Evolutionary conservation across 2,113 vertebrate genomes (phyloP).

Genomic region (Chaetura pelagica): DNA sequence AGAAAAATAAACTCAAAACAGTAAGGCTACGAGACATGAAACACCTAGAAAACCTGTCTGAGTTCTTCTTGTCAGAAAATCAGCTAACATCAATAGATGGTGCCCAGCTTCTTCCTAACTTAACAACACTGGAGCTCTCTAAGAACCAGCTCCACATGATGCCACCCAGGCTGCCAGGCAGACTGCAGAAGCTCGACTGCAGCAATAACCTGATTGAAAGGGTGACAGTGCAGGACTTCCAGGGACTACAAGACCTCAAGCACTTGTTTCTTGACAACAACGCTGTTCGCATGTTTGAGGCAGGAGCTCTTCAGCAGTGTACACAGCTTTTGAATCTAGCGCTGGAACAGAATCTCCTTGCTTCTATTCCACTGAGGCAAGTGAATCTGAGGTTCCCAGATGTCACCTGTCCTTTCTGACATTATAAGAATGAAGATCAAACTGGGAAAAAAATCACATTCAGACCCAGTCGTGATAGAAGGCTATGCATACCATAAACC

Average conservation of each 20-base stretch:
- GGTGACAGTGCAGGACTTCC: conserved; percentile 75
- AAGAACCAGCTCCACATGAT: conserved; percentile 78
- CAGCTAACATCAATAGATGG: conserved; percentile 79
- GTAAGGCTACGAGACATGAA: conserved; percentile 75
- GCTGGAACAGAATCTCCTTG: conserved; percentile 81
- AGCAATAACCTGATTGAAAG: conserved; percentile 80
- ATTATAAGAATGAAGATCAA: neutral
- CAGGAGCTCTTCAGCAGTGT: conserved; percentile 79
- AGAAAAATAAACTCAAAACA: conserved; percentile 80
- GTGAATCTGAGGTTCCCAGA: conserved; percentile 8
- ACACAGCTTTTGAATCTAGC: conserved; percentile 80
- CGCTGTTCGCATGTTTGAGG: conserved; percentile 75
- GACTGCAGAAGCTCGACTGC: conserved; percentile 83
- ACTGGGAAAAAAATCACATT: neutral
- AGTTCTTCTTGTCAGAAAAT: conserved; percentile 81
- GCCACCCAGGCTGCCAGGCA: conserved; percentile 72
- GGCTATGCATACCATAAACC: neutral
- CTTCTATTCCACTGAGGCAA: conserved; percentile 81
- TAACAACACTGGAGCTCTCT: conserved; percentile 79
- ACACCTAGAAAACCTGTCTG: conserved; percentile 79
- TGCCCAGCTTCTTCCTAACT: conserved; percentile 76
- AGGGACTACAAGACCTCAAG: conserved; percentile 78
- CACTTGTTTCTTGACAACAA: conserved; percentile 88
- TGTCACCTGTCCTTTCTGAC: neutral
- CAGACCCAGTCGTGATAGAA: neutral